Evolutionary conservation across 2,113 vertebrate genomes (phyloP), one percentile per base, ranked within the genome.

Genomic region (Pavo muticus): DNA sequence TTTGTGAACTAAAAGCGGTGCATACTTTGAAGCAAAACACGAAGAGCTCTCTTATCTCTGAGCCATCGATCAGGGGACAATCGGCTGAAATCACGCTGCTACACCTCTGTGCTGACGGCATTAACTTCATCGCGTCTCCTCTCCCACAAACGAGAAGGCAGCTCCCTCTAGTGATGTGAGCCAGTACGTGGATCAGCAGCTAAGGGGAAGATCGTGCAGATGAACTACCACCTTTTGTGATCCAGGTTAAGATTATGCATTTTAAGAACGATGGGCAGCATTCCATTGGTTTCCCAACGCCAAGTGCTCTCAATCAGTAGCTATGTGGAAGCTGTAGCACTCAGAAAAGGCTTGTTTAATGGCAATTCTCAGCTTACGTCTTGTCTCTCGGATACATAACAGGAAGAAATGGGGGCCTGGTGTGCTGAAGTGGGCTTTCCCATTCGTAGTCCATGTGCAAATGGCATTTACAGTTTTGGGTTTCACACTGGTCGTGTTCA

Each of bases 101-200:
- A 13, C 24, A 16, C 44, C 63, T 24, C 60, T 68, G 11, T 30
- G 75, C 63, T 17, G 40, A 37, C 50, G 27, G 76, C 70, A 40
- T 71, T 48, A 10, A 72, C 87, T 73, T 73, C 19, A 79, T 50
- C 8, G 15, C 11, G 23, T 35, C 77, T 91, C 32, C 40, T 89
- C 59, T 68, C 44, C 68, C 14, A 95, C 84, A 85, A 88, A 83
- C 91, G 57, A 93, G 93, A 92, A 85, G 56, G 89, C 77, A 94
- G 97, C 96, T 90, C 97, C 96, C 96, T 95, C 97, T 97, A 94
- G 90, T 84, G 97, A 84, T 20, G 10, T 0, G 40, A 94, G 77
- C 65, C 45, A 84, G 74, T 23, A 81, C 1, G 8, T 57, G 85
- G 30, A 40, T 29, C 60, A 14, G 59, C 64, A 57, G 17, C 39